These are phyloP conservation scores for Pipra filicauda DNA, from an alignment of 2,113 vertebrate species.

Conservation along the genomic window DNA sequence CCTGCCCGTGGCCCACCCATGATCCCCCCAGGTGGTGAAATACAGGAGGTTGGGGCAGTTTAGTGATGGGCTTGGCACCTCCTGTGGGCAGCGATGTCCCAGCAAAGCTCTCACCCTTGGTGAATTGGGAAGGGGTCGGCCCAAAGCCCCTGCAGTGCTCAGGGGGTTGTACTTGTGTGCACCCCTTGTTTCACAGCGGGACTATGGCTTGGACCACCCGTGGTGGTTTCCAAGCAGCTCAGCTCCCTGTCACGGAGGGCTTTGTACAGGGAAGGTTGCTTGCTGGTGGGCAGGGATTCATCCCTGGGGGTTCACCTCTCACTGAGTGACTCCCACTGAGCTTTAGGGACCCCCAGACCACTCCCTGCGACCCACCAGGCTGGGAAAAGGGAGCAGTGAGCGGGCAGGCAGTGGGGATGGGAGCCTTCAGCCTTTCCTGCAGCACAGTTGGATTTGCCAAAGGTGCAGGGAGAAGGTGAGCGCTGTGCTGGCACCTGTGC, in stretches of 20 bases:
- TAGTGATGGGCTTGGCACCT: fast-evolving
- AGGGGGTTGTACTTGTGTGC: fast-evolving
- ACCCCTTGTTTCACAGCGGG: background rate
- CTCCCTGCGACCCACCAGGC: background rate
- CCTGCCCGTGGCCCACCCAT: background rate
- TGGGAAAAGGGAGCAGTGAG: background rate
- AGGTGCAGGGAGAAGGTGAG: background rate
- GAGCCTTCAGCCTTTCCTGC: background rate
- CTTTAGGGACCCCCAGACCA: background rate
- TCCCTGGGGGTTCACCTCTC: background rate
- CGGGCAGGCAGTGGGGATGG: background rate
- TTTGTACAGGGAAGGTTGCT: background rate
- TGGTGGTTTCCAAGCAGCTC: background rate
- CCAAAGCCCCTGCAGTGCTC: fast-evolving
- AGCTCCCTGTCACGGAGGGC: fast-evolving
- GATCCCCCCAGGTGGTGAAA: background rate
- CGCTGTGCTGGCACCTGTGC: fast-evolving
- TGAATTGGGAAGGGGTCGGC: background rate
- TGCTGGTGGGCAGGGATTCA: background rate
- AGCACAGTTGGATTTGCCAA: background rate
- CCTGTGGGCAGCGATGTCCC: background rate
- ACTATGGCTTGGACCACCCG: fast-evolving
- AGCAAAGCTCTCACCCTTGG: background rate
- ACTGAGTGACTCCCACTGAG: background rate
- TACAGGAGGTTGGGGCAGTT: fast-evolving